Evolutionary conservation across 1,140 invertebrate genomes (phyloP).

Genomic region (Maconellicoccus hirsutus): DNA sequence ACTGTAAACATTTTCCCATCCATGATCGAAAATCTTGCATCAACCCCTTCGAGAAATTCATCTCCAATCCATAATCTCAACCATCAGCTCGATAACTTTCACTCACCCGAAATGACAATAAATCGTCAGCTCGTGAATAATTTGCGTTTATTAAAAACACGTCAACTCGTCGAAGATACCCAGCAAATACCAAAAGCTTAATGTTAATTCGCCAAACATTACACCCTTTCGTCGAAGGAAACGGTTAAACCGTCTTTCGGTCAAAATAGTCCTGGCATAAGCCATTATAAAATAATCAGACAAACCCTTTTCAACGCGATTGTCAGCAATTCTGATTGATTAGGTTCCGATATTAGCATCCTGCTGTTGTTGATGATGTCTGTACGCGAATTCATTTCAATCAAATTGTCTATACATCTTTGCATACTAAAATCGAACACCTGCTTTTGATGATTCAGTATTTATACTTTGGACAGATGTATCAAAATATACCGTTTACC

Average conservation of each 20-base stretch:
- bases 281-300: conserved; percentile 4
- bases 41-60: no score
- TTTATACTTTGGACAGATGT: neutral
- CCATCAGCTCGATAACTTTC: no score
- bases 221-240: conserved; percentile 1
- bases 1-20: no score
- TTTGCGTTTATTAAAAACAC: conserved; percentile 1
- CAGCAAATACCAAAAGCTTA: no score
- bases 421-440: neutral
- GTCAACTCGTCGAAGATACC: neutral
- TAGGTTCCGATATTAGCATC: conserved; percentile 14
- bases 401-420: neutral
- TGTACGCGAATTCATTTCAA: conserved; percentile 10
- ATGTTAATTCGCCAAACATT: neutral
- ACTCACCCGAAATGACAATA: no score
- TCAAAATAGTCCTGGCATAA: neutral
- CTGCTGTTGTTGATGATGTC: conserved; percentile 13
- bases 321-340: conserved; percentile 18
- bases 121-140: conserved; percentile 7
- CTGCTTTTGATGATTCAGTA: neutral
- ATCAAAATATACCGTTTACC: neutral
- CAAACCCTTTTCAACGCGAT: conserved; percentile 1
- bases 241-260: neutral
- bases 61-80: no score
- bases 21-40: no score